Evolutionary conservation across 1,140 invertebrate species (phyloP).

Genomic region (Thereuonema tuberculata): DNA sequence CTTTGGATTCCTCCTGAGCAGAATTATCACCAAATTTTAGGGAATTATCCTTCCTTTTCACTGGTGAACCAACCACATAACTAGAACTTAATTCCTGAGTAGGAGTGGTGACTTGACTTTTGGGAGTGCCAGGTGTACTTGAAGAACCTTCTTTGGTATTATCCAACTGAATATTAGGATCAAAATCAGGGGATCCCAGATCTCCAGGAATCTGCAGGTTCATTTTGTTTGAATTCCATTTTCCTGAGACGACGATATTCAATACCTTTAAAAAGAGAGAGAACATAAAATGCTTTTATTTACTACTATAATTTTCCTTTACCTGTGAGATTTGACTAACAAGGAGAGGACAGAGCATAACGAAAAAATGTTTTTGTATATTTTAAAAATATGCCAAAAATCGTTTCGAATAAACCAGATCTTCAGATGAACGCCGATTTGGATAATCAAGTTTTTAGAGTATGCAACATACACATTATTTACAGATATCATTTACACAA

Average conservation of each 20-base stretch:
- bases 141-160: slow-evolving; percentile 36
- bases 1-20: not conserved
- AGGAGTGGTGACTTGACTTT: not conserved
- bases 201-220: not conserved
- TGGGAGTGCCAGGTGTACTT: not conserved
- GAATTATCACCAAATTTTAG: not conserved
- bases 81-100: not conserved
- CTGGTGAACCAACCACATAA: slow-evolving; percentile 14
- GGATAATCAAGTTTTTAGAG: too few species aligned
- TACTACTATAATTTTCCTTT: not conserved
- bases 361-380: too few species aligned
- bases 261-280: slow-evolving; percentile 28
- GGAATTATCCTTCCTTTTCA: too few species aligned
- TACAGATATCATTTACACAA: too few species aligned
- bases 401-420: too few species aligned
- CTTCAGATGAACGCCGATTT: too few species aligned
- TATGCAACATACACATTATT: too few species aligned
- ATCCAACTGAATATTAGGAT: slow-evolving; percentile 51
- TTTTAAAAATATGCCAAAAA: too few species aligned
- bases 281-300: not conserved
- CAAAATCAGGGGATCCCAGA: slow-evolving; percentile 41
- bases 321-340: not conserved
- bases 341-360: too few species aligned
- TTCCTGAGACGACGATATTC: slow-evolving; percentile 33
- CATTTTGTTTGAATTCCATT: not conserved